Evolutionary conservation across 2,888 invertebrate species (phyloP), one percentile per base, ranked within the genome.

Genomic region (Caenorhabditis sp.): DNA sequence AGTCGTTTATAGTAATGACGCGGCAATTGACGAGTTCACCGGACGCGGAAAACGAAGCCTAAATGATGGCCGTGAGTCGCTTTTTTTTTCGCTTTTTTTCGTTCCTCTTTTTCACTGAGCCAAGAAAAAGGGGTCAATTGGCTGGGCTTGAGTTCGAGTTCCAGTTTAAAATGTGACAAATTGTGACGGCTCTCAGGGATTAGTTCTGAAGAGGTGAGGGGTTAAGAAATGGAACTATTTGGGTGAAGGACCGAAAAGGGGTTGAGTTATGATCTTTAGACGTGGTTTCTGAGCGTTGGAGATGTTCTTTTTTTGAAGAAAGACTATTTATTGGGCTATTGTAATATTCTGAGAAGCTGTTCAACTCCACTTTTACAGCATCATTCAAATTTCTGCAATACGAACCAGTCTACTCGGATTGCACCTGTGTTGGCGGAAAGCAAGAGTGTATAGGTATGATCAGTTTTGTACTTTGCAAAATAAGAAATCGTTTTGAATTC

Each of bases 351-450:
- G n/a, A n/a, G n/a, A n/a, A n/a, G n/a, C n/a, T n/a, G n/a, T n/a
- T n/a, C n/a, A n/a, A n/a, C n/a, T n/a, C n/a, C n/a, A 11, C 7
- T 53, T 41, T 55, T 82, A 74, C 74, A 81, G 87, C 83, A 3
- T 83, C 85, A 0, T 86, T 85, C 71, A 83, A 85, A 50, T 86
- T 83, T 58, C 85, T 87, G 0, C 88, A 88, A 72, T 86, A 85
- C 58, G 87, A 88, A 70, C 87, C 88, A 32, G 86, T 88, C 7
- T 77, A 83, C 52, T 85, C 85, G 7, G 87, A 87, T 59, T 88
- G 88, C 37, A 78, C 83, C 4, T 86, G 87, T 48, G 70, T 65
- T 0, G 37, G 53, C 3, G 80, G 78, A n/a, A 66, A 61, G 37
- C 56, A 78, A 5, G 84, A 83, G 48, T 84, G 84, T 52, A 76